These are phyloP conservation scores for Sogatella furcifera DNA, from an alignment of 1,140 invertebrate genomes.

Conservation along the genomic window DNA sequence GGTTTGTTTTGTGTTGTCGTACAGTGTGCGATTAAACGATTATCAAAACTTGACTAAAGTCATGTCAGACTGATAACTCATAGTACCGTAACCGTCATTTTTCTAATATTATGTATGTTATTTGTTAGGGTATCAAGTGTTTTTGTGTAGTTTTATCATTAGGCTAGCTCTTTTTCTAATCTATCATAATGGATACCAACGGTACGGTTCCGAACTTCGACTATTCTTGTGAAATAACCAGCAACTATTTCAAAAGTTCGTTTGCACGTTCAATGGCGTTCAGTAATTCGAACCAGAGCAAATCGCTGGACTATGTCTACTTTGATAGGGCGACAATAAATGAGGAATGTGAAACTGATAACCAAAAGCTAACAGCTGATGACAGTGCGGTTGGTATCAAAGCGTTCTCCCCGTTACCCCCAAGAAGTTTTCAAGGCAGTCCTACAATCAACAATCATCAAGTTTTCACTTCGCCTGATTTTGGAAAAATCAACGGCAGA, in stretches of 20 bases:
- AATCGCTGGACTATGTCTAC: slow-evolving; percentile 33
- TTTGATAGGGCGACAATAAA: slow-evolving; percentile 23
- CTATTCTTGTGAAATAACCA: slow-evolving; percentile 32
- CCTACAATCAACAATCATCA: background rate
- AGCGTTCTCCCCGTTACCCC: background rate
- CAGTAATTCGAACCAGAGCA: slow-evolving; percentile 29
- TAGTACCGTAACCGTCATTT: no score
- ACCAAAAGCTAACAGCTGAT: slow-evolving; percentile 1
- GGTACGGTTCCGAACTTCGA: slow-evolving; percentile 28
- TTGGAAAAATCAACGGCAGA: slow-evolving; percentile 2
- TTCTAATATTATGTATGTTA: no score
- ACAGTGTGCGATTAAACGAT: no score
- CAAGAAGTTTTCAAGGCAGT: background rate
- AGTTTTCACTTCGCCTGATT: background rate
- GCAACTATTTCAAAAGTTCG: slow-evolving; percentile 36
- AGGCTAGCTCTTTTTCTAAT: background rate
- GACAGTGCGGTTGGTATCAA: background rate
- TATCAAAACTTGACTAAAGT: no score
- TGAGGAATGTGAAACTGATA: slow-evolving; percentile 19
- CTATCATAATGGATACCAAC: slow-evolving; percentile 9
- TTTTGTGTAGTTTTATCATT: background rate
- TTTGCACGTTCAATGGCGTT: slow-evolving; percentile 35
- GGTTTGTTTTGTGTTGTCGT: no score
- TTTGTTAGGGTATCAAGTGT: background rate
- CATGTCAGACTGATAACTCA: no score